phyloP scores from a whole-genome alignment of 2,113 vertebrate species.

The Poeciliopsis retropinna region DNA sequence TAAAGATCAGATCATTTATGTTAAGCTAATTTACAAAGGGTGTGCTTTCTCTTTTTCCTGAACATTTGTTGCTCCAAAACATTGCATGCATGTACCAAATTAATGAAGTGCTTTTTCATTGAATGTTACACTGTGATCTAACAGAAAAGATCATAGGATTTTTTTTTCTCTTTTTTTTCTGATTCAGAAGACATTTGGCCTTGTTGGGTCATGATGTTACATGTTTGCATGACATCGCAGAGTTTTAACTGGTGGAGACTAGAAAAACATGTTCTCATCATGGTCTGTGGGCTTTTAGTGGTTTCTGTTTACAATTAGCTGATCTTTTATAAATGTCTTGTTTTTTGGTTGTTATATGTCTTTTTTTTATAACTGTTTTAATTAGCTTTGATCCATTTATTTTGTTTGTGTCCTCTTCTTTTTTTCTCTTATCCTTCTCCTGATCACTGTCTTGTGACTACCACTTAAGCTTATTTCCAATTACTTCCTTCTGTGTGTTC shows the following conservation, averaged over 20 bases:
- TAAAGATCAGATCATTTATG: not conserved
- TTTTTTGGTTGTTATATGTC: not conserved
- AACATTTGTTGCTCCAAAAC: not conserved
- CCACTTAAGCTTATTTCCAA: not conserved
- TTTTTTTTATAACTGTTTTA: not conserved
- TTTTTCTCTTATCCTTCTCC: not conserved
- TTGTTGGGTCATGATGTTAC: not conserved
- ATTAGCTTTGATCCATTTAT: too few relatives aligned
- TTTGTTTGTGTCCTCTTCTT: not conserved
- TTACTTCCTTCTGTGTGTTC: not conserved
- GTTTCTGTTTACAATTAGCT: not conserved
- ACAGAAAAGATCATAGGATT: not conserved
- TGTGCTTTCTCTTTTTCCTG: too few relatives aligned
- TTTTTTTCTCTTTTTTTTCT: not conserved
- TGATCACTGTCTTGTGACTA: not conserved
- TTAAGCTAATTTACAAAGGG: too few relatives aligned
- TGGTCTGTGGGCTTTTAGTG: not conserved
- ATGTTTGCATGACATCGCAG: not conserved
- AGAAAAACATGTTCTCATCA: not conserved
- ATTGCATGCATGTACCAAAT: not conserved
- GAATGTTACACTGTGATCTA: not conserved
- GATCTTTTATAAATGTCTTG: not conserved
- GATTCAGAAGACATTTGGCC: not conserved
- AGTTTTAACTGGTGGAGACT: not conserved
- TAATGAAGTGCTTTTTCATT: not conserved